These are phyloP conservation scores for Characodon lateralis DNA, from an alignment of 2,797 vertebrate genomes.

Conservation along the genomic window DNA sequence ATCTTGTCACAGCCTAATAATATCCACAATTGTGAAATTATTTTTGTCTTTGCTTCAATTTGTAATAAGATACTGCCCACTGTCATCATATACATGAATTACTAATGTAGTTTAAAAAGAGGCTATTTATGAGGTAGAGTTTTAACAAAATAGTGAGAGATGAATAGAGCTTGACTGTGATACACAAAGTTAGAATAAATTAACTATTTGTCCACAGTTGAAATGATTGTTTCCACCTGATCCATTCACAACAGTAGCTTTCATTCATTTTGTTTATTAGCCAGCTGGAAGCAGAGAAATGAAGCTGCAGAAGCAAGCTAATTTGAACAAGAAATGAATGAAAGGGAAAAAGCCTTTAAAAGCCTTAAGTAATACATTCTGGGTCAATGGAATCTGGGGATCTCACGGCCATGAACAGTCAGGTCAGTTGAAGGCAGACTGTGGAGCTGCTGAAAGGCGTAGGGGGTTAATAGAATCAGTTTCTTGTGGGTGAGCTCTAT, in stretches of 20 bases:
- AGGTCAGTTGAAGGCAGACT: conserved; percentile 64
- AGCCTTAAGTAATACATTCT: conserved; percentile 63
- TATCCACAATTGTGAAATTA: not conserved
- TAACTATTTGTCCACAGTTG: conserved; percentile 37
- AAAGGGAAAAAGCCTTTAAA: conserved; percentile 56
- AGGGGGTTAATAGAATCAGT: conserved; percentile 71
- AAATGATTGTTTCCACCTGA: conserved; percentile 46
- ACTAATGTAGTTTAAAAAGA: too few species aligned
- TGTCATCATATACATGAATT: too few species aligned
- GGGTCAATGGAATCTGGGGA: conserved; percentile 58
- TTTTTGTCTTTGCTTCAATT: not conserved
- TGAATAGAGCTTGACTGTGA: not conserved
- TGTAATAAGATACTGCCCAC: too few species aligned
- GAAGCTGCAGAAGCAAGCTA: conserved; percentile 46
- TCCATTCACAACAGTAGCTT: conserved; percentile 25
- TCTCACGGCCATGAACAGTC: conserved; percentile 51
- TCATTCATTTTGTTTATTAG: conserved; percentile 37
- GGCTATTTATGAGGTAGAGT: too few species aligned
- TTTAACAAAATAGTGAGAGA: not conserved
- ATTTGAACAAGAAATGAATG: conserved; percentile 63
- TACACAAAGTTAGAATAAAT: conserved; percentile 29
- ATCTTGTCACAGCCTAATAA: not conserved
- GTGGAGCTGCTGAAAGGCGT: conserved; percentile 34
- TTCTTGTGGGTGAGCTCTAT: conserved; percentile 60
- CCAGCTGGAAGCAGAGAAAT: conserved; percentile 26